phyloP scores from a whole-genome alignment of 2,113 vertebrate species.

The Prolemur simus region DNA sequence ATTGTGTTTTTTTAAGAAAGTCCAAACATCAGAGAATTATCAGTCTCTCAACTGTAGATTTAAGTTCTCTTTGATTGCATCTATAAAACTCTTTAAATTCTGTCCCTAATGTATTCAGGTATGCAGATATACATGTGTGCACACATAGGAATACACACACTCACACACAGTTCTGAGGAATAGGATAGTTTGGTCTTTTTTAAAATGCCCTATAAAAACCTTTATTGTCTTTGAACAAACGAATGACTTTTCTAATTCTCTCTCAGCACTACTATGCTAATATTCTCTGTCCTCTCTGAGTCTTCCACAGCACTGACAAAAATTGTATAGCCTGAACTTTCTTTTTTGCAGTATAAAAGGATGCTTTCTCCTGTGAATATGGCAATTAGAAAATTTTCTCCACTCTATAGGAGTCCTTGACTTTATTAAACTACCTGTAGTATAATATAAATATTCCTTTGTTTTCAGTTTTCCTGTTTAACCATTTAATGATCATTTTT shows the following conservation, averaged over 20 bases:
- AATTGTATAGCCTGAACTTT: neutral
- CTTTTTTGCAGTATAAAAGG: neutral
- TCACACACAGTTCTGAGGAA: neutral
- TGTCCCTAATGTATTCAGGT: neutral
- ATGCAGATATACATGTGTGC: neutral
- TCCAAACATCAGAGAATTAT: neutral
- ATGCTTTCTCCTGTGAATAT: neutral
- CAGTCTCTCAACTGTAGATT: neutral
- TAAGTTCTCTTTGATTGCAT: neutral
- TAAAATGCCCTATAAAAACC: neutral
- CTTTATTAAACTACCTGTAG: neutral
- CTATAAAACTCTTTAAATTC: neutral
- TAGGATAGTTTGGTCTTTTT: neutral
- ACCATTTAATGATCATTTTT: neutral
- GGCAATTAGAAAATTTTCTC: neutral
- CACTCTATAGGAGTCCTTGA: neutral
- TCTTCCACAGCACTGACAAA: neutral
- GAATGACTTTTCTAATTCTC: neutral
- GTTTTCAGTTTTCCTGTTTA: neutral
- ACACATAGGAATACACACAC: neutral
- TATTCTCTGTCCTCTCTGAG: neutral
- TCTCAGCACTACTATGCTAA: neutral
- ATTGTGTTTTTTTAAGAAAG: neutral
- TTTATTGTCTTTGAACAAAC: neutral
- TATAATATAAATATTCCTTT: neutral